These are phyloP conservation scores for Platichthys flesus DNA, from an alignment of 2,113 vertebrate species.

Conservation along the genomic window DNA sequence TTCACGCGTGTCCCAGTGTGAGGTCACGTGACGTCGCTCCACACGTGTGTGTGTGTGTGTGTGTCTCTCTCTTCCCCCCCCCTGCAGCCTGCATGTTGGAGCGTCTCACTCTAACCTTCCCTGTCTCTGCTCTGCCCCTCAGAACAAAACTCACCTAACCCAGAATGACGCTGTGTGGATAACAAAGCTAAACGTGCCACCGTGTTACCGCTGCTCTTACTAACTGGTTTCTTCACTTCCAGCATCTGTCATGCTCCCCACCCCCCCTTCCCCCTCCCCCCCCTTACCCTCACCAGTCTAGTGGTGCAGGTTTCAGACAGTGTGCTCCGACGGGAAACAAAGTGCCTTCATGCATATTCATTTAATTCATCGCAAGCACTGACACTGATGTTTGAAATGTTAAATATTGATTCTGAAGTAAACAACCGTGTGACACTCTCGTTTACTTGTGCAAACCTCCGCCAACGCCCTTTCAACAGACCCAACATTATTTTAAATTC, in stretches of 20 bases:
- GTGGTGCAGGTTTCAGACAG: slow-evolving; percentile 12
- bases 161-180: slow-evolving; percentile 52
- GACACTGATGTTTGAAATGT: slow-evolving; percentile 43
- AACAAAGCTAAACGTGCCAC: slow-evolving; percentile 20
- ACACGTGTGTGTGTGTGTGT: background rate
- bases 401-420: background rate
- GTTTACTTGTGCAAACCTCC: background rate
- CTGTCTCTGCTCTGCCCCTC: slow-evolving; percentile 65
- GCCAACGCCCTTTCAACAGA: no score
- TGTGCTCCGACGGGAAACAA: slow-evolving; percentile 19
- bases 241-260: slow-evolving; percentile 48
- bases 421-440: background rate
- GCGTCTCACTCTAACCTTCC: slow-evolving; percentile 50
- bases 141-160: slow-evolving; percentile 60
- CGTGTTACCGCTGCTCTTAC: slow-evolving; percentile 46
- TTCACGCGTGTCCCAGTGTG: background rate
- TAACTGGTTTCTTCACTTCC: slow-evolving; percentile 68
- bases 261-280: background rate
- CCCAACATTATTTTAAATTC: no score
- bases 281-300: slow-evolving; percentile 5
- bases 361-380: slow-evolving; percentile 34
- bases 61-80: background rate
- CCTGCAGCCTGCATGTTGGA: slow-evolving; percentile 42
- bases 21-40: slow-evolving; percentile 5
- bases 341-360: slow-evolving; percentile 55